phyloP scores from a whole-genome alignment of 1,140 invertebrate genomes.

The Brachionus manjavacas region DNA sequence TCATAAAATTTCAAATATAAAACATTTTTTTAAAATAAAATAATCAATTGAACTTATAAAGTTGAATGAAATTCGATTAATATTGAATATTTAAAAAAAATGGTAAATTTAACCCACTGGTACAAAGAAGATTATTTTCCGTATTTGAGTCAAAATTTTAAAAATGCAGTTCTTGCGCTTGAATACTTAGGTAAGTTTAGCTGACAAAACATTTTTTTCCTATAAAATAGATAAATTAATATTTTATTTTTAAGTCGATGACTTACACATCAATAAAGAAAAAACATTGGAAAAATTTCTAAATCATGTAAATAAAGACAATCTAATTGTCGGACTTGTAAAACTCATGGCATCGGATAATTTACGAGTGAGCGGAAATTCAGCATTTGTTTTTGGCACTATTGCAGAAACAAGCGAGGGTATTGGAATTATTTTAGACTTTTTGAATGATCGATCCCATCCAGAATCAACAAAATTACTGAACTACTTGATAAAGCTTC shows the following conservation, averaged over 20 bases:
- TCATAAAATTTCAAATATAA: neutral
- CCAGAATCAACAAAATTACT: constrained; percentile 48
- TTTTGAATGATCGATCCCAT: constrained; percentile 47
- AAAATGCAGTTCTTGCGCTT: constrained; percentile 8
- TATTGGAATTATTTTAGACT: constrained; percentile 49
- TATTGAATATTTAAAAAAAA: neutral
- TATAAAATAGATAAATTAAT: constrained; percentile 40
- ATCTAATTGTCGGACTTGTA: constrained; percentile 54
- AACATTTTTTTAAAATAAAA: neutral
- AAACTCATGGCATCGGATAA: constrained; percentile 51
- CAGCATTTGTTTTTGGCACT: constrained; percentile 56
- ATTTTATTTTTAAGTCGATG: constrained; percentile 49
- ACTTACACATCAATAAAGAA: constrained; percentile 54
- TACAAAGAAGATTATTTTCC: constrained; percentile 36
- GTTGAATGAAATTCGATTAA: neutral
- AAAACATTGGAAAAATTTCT: constrained; percentile 51
- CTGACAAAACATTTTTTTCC: constrained; percentile 40
- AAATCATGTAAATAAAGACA: constrained; percentile 53
- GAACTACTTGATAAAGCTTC: constrained; percentile 51
- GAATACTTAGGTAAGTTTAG: constrained; percentile 10
- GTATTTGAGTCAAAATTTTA: constrained; percentile 21
- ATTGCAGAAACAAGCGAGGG: constrained; percentile 53
- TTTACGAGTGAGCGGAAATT: constrained; percentile 54
- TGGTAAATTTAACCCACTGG: constrained; percentile 6
- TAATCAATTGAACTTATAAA: neutral